Conservation (phyloP, 2,888 invertebrate genomes). For the Tetramorium bicarinatum region DNA sequence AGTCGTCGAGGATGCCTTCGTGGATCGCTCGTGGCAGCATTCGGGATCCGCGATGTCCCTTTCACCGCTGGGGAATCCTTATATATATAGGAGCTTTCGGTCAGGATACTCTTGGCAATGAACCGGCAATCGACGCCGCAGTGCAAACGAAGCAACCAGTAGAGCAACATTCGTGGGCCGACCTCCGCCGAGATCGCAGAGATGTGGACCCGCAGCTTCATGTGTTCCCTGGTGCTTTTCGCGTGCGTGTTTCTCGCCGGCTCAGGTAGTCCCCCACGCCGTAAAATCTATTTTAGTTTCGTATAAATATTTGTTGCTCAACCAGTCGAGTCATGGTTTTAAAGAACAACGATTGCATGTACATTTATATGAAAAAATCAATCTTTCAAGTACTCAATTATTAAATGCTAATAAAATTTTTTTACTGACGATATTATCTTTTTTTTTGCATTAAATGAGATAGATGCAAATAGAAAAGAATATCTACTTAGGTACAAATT, state of each 20-base stretch:
- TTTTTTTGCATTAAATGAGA: neutral
- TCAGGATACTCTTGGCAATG: slow-evolving; percentile 52
- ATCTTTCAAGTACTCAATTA: neutral
- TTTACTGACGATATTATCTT: neutral
- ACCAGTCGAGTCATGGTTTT: neutral
- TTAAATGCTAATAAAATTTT: neutral
- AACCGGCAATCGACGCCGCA: slow-evolving; percentile 21
- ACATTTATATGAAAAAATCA: neutral
- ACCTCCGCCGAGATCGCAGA: slow-evolving; percentile 14
- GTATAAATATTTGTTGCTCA: neutral
- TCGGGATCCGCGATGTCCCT: slow-evolving; percentile 47
- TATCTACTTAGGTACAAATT: neutral
- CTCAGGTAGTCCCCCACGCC: slow-evolving; percentile 53
- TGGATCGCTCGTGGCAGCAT: slow-evolving; percentile 7
- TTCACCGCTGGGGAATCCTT: slow-evolving; percentile 71
- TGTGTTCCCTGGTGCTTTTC: slow-evolving; percentile 20
- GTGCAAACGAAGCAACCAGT: slow-evolving; percentile 20
- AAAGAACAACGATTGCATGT: neutral
- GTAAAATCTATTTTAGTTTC: neutral
- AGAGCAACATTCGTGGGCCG: neutral
- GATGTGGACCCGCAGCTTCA: slow-evolving; percentile 1
- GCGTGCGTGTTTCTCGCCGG: slow-evolving; percentile 7
- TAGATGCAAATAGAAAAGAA: neutral
- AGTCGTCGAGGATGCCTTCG: slow-evolving; percentile 50
- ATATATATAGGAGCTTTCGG: slow-evolving; percentile 68